These are phyloP conservation scores for Pristionchus japonicus DNA, from an alignment of 2,888 invertebrate genomes.

Conservation along the genomic window DNA sequence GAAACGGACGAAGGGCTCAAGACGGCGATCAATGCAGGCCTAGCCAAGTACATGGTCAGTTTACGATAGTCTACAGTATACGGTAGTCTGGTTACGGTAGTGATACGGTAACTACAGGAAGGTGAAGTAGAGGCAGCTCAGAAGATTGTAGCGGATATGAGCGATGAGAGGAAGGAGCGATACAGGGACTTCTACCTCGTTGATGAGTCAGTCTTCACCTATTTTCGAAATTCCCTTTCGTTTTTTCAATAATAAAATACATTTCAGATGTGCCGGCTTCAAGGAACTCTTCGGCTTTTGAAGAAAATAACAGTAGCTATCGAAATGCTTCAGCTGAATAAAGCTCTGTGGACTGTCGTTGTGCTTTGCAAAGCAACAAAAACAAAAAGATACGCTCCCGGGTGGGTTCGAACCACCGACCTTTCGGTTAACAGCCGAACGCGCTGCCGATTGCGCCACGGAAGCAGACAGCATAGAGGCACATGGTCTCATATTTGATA, in stretches of 20 bases:
- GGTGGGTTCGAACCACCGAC: conserved; percentile 93
- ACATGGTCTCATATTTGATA: not conserved
- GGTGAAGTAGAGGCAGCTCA: not conserved
- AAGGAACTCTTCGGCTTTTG: not conserved
- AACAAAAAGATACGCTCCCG: conserved; percentile 71
- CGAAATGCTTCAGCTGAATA: too few relatives aligned
- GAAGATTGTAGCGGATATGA: not conserved
- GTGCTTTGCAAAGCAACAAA: not conserved
- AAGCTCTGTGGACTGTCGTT: not conserved
- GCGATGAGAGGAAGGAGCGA: not conserved
- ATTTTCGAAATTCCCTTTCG: too few relatives aligned
- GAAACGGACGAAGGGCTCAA: conserved; percentile 1
- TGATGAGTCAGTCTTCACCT: not conserved
- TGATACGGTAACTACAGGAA: not conserved
- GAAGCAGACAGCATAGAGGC: not conserved
- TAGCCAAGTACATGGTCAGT: conserved; percentile 1
- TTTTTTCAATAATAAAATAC: too few relatives aligned
- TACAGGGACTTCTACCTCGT: not conserved
- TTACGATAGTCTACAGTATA: not conserved
- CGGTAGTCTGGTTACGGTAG: not conserved
- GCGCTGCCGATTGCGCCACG: conserved; percentile 55
- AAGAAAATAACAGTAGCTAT: too few relatives aligned
- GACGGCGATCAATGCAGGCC: not conserved
- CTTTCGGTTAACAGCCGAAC: conserved; percentile 69
- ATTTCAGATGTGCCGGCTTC: not conserved